Percentiles rank a stretch among this genome's conserved stretches.
Conservation (phyloP, 1,140 invertebrate genomes). For the Aradophagus sp. region DNA sequence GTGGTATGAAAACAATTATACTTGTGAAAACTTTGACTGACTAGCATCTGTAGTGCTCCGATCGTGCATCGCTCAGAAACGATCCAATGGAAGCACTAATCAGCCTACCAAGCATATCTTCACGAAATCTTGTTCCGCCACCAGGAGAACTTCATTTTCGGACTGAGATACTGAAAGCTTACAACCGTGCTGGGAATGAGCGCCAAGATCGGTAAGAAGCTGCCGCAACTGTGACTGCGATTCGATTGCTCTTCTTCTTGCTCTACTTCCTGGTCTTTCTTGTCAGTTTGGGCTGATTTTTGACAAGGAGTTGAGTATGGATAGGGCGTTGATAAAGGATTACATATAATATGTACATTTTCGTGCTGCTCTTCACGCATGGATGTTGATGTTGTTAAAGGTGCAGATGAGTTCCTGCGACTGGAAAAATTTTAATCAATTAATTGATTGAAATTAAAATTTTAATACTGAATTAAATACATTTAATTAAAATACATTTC, state of each 20-base stretch:
- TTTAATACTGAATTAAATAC: too few species aligned
- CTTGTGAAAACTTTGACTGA: slow-evolving; percentile 50
- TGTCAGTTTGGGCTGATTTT: slow-evolving; percentile 38
- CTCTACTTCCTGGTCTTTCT: slow-evolving; percentile 29
- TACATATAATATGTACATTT: slow-evolving; percentile 65
- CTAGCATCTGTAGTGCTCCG: slow-evolving; percentile 38
- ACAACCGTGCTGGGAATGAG: slow-evolving; percentile 71
- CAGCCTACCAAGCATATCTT: slow-evolving; percentile 71
- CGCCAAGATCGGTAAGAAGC: slow-evolving; percentile 70
- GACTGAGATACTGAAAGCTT: slow-evolving; percentile 73
- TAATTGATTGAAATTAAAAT: too few species aligned
- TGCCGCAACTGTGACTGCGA: slow-evolving; percentile 69
- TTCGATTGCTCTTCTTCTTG: slow-evolving; percentile 49
- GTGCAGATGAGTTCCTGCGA: slow-evolving; percentile 40
- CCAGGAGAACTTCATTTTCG: slow-evolving; percentile 79
- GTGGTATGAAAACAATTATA: slow-evolving; percentile 39
- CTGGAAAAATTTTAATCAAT: slow-evolving; percentile 21
- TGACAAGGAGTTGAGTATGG: slow-evolving; percentile 65
- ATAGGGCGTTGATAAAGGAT: slow-evolving; percentile 64
- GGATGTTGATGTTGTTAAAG: slow-evolving; percentile 27
- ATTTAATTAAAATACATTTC: background rate
- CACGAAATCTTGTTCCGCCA: slow-evolving; percentile 83
- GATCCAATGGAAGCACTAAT: slow-evolving; percentile 42
- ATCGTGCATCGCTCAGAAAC: slow-evolving; percentile 12
- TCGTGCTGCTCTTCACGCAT: slow-evolving; percentile 11